Conservation (phyloP, 1,140 invertebrate species). For the Saccostrea echinata region DNA sequence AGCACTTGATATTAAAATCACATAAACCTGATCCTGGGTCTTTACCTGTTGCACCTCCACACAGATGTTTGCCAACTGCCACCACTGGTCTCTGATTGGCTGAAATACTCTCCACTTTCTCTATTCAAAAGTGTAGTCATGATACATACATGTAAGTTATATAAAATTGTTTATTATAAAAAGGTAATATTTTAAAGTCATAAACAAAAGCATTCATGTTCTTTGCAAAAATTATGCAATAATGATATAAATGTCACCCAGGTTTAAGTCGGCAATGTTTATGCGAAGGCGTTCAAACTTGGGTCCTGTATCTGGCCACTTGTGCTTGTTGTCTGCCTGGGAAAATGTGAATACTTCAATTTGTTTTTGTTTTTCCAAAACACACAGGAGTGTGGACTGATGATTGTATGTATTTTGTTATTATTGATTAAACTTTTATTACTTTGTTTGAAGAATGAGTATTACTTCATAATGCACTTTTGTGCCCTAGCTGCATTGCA, state of each 20-base stretch:
- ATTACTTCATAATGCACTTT: no score
- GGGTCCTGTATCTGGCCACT: slow-evolving; percentile 66
- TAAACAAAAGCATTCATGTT: neutral
- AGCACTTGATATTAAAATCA: no score
- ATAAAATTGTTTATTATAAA: neutral
- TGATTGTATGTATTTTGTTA: no score
- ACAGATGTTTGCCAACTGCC: slow-evolving; percentile 91
- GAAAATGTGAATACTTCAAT: slow-evolving; percentile 1
- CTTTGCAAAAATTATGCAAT: neutral
- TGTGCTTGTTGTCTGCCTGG: slow-evolving; percentile 63
- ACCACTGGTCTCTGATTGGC: slow-evolving; percentile 82
- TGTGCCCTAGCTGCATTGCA: no score
- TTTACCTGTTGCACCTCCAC: slow-evolving; percentile 89
- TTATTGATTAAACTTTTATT: no score
- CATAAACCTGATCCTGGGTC: neutral
- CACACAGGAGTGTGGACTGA: no score
- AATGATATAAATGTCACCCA: slow-evolving; percentile 77
- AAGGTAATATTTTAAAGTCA: neutral
- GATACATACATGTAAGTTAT: neutral
- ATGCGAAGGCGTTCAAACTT: slow-evolving; percentile 79
- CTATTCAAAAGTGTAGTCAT: slow-evolving; percentile 49
- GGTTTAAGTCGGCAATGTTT: slow-evolving; percentile 81
- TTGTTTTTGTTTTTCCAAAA: no score
- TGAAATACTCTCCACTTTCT: slow-evolving; percentile 81
- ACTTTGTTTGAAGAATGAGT: no score